phyloP scores from a whole-genome alignment of 2,888 invertebrate genomes.

The Synanthedon formicaeformis region DNA sequence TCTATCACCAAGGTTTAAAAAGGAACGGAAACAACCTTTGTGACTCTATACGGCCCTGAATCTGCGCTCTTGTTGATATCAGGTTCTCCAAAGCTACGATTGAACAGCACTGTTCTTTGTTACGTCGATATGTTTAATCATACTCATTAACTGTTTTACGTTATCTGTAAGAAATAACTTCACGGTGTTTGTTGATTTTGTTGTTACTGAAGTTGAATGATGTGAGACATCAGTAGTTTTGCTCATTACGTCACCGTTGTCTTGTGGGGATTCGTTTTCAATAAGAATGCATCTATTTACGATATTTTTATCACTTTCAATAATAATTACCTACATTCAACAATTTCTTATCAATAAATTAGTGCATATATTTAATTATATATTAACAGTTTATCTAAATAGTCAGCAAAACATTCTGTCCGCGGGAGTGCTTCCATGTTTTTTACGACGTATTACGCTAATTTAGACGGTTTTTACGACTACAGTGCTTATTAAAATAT shows the following conservation, averaged over 20 bases:
- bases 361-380: conserved; percentile 10
- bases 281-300: background rate
- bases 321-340: conserved; percentile 2
- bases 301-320: background rate
- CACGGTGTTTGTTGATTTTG: conserved; percentile 4
- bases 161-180: conserved; percentile 1
- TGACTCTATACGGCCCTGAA: conserved; percentile 9
- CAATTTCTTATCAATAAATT: conserved; percentile 10
- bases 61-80: conserved; percentile 8
- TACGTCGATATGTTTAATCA: conserved; percentile 5
- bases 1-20: conserved; percentile 55
- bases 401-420: conserved; percentile 65
- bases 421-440: conserved; percentile 68
- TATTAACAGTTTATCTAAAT: conserved; percentile 12
- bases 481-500: conserved; percentile 23
- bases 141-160: conserved; percentile 3
- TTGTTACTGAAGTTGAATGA: conserved; percentile 7
- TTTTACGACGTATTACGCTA: conserved; percentile 49
- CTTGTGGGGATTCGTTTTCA: background rate
- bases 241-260: conserved; percentile 1
- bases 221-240: conserved; percentile 4
- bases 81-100: conserved; percentile 4
- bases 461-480: conserved; percentile 54
- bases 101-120: conserved; percentile 2
- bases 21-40: conserved; percentile 2